Evolutionary conservation across 2,888 invertebrate species (phyloP).

Genomic region (Harpalus rufipes): DNA sequence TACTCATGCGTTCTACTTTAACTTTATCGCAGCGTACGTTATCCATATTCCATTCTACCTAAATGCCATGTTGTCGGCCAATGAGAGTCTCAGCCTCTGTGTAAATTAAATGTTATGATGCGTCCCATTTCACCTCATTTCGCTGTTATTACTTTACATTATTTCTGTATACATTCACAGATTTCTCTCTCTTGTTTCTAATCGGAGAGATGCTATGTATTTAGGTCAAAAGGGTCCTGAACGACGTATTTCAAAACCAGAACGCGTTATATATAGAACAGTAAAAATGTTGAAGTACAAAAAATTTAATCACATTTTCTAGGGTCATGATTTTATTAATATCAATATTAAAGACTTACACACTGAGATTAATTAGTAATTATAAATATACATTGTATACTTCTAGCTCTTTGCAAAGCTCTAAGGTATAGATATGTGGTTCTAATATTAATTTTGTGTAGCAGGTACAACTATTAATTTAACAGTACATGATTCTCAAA

Average conservation of each 20-base stretch:
- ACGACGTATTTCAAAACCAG: not conserved
- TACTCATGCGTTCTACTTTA: constrained; percentile 37
- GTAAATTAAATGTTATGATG: constrained; percentile 49
- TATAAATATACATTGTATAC: too few relatives aligned
- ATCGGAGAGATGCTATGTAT: not conserved
- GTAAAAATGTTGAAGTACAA: not conserved
- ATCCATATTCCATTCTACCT: constrained; percentile 30
- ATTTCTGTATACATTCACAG: constrained; percentile 32
- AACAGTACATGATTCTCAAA: too few relatives aligned
- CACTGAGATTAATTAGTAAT: too few relatives aligned
- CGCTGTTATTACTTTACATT: constrained; percentile 37
- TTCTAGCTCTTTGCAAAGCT: too few relatives aligned
- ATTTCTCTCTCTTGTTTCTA: constrained; percentile 8
- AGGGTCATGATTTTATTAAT: not conserved
- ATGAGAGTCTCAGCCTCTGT: constrained; percentile 3
- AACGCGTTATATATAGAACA: not conserved
- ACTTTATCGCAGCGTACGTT: constrained; percentile 33
- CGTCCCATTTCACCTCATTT: constrained; percentile 34
- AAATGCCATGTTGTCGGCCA: constrained; percentile 29
- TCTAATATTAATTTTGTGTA: too few relatives aligned
- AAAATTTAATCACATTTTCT: not conserved
- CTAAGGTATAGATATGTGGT: too few relatives aligned
- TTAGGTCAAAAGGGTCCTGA: not conserved
- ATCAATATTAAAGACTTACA: too few relatives aligned
- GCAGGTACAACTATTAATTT: too few relatives aligned